Percentiles rank a stretch among this genome's conserved stretches.
These are phyloP conservation scores for Sericinus montela DNA, from an alignment of 2,888 invertebrate species.

Conservation along the genomic window DNA sequence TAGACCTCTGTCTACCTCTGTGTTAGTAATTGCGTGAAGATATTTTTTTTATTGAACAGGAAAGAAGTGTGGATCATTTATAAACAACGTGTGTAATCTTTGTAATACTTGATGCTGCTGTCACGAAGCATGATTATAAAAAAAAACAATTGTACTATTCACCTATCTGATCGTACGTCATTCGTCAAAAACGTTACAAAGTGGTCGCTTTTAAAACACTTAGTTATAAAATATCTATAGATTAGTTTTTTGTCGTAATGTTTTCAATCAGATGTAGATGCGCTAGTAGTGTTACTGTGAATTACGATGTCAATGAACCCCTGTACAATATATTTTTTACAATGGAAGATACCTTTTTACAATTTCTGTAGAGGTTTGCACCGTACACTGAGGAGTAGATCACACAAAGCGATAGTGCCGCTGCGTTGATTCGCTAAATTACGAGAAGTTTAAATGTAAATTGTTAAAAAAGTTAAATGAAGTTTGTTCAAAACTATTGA, in stretches of 20 bases:
- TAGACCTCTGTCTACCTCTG: no score
- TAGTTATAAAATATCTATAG: constrained; percentile 51
- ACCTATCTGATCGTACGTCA: constrained; percentile 4
- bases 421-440: constrained; percentile 5
- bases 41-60: no score
- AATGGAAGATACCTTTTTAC: constrained; percentile 30
- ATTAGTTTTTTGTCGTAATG: constrained; percentile 48
- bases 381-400: constrained; percentile 15
- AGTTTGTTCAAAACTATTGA: no score
- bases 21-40: no score
- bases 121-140: not conserved
- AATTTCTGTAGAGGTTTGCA: constrained; percentile 25
- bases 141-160: not conserved
- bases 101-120: no score
- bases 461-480: not conserved
- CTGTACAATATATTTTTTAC: constrained; percentile 38
- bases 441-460: not conserved
- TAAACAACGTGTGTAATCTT: not conserved
- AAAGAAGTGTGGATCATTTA: not conserved
- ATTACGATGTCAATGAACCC: constrained; percentile 48
- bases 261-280: constrained; percentile 45
- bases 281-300: constrained; percentile 35
- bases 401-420: constrained; percentile 5
- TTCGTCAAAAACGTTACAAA: constrained; percentile 13
- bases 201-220: constrained; percentile 27